Evolutionary conservation across 2,113 vertebrate species (phyloP).

Genomic region (Odontesthes bonariensis): DNA sequence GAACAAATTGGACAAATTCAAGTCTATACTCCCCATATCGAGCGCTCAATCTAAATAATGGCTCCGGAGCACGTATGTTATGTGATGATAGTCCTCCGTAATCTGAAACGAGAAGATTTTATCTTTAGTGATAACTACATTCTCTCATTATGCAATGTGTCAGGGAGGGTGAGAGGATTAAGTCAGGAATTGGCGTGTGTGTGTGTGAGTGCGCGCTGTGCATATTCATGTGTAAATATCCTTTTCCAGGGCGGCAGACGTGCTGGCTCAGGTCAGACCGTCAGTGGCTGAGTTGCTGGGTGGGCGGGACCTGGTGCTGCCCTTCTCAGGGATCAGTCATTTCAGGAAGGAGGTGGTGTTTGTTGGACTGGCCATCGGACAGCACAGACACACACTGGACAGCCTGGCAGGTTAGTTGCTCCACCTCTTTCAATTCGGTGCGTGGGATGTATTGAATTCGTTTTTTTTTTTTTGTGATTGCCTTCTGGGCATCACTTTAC

Average conservation of each 20-base stretch:
- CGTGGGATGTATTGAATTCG: not conserved
- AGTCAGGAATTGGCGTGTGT: slow-evolving; percentile 34
- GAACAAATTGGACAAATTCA: too few relatives aligned
- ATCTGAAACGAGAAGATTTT: slow-evolving; percentile 59
- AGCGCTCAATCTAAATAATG: not conserved
- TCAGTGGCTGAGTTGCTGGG: slow-evolving; percentile 86
- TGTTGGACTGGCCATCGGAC: slow-evolving; percentile 86
- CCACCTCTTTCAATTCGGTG: not conserved
- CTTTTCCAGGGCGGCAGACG: slow-evolving; percentile 83
- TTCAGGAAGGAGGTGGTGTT: slow-evolving; percentile 93
- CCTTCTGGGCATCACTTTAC: not conserved
- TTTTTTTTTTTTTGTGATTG: not conserved
- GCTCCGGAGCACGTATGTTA: not conserved
- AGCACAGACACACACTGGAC: slow-evolving; percentile 79
- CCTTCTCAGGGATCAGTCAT: slow-evolving; percentile 89
- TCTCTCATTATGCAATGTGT: slow-evolving; percentile 66
- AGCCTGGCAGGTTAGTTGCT: slow-evolving; percentile 91
- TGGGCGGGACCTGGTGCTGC: slow-evolving; percentile 85
- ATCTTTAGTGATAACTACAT: slow-evolving; percentile 65
- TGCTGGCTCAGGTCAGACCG: slow-evolving; percentile 84
- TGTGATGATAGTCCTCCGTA: slow-evolving; percentile 39
- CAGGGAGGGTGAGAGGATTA: slow-evolving; percentile 62
- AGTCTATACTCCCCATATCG: not conserved
- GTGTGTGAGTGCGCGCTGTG: slow-evolving; percentile 21
- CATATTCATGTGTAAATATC: slow-evolving; percentile 38